Evolutionary conservation across 2,888 invertebrate genomes (phyloP).

Genomic region (Microctonus hyperodae): DNA sequence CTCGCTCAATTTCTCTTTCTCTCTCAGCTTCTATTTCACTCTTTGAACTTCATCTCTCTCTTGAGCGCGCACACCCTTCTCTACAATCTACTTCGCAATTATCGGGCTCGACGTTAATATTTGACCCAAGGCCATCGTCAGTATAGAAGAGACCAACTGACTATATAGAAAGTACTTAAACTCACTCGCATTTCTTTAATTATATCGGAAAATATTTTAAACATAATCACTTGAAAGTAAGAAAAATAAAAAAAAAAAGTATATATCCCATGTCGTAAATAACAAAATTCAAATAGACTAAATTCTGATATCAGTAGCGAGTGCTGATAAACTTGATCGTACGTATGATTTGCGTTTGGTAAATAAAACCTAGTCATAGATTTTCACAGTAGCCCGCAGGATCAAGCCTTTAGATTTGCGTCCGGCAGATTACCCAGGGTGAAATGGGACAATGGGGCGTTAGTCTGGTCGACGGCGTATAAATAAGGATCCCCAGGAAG

Average conservation of each 20-base stretch:
- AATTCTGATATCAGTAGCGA: not conserved
- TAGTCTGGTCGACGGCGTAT: conserved; percentile 61
- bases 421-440: conserved; percentile 62
- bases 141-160: not conserved
- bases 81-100: conserved; percentile 62
- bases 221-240: not conserved
- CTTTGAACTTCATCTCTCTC: conserved; percentile 11
- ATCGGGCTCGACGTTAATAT: conserved; percentile 62
- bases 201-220: conserved; percentile 7
- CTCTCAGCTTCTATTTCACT: conserved; percentile 10
- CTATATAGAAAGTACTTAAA: not conserved
- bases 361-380: conserved; percentile 63
- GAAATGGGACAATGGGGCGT: conserved; percentile 63
- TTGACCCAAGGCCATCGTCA: conserved; percentile 53
- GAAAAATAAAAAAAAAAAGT: not conserved
- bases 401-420: conserved; percentile 64
- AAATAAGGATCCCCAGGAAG: conserved; percentile 62
- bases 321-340: conserved; percentile 18
- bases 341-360: conserved; percentile 45
- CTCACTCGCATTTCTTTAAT: conserved; percentile 6
- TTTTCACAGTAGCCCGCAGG: conserved; percentile 63
- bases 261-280: not conserved
- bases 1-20: conserved; percentile 13
- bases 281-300: not conserved
- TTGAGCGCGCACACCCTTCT: conserved; percentile 47